A percentile compares a stretch with the other conserved stretches of the same genome.
phyloP scores from a whole-genome alignment of 2,888 invertebrate species.

The Schizaphis graminum region DNA sequence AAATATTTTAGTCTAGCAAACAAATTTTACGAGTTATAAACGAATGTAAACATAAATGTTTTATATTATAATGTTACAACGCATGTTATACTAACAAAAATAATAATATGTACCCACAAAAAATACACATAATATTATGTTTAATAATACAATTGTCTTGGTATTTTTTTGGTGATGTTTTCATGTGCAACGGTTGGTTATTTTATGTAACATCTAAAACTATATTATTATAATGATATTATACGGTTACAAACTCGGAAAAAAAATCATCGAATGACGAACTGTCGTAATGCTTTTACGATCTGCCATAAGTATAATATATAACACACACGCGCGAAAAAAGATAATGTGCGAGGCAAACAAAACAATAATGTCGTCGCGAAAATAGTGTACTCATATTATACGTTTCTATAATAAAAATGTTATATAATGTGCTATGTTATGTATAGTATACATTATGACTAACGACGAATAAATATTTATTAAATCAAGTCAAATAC shows the following conservation, averaged over 20 bases:
- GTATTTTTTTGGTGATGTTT: background rate
- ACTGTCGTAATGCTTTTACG: background rate
- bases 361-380: background rate
- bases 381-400: background rate
- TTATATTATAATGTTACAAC: background rate
- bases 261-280: background rate
- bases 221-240: background rate
- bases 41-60: background rate
- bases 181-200: background rate
- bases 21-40: background rate
- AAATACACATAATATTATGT: background rate
- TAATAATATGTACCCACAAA: background rate
- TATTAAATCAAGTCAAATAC: background rate
- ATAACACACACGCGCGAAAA: background rate
- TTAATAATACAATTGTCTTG: background rate
- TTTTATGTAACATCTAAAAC: background rate
- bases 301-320: background rate
- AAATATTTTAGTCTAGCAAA: background rate
- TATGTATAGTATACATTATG: background rate
- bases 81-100: background rate
- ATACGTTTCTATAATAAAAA: background rate
- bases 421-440: background rate
- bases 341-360: background rate
- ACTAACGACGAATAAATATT: background rate
- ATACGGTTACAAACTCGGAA: background rate